Percentiles rank a stretch among this genome's conserved stretches.
Evolutionary conservation across 92 coral and sea anemone species (phyloP).

Genomic region (Porites divaricata): DNA sequence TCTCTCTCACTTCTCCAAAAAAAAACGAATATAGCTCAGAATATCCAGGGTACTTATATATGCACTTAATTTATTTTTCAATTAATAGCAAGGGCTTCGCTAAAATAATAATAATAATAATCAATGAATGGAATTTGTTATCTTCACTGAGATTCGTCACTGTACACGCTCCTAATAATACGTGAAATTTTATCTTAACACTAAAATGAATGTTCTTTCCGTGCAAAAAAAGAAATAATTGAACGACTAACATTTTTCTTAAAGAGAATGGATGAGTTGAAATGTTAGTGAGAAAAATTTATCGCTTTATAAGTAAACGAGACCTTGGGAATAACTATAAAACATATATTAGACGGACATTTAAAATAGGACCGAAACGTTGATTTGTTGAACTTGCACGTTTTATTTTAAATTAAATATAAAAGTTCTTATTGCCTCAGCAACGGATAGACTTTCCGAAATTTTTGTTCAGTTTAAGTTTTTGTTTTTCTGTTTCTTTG

Average conservation of each 20-base stretch:
- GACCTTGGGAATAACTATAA: no score
- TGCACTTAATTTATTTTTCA: neutral
- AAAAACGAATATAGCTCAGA: neutral
- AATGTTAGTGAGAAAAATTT: no score
- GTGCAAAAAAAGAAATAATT: no score
- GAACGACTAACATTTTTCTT: no score
- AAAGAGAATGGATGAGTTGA: no score
- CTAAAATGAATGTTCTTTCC: no score
- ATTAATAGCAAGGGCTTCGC: neutral
- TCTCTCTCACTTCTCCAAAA: neutral
- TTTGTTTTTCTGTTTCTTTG: neutral
- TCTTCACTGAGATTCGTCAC: no score
- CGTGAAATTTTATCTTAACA: no score
- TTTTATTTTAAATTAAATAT: neutral
- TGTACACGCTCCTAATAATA: no score
- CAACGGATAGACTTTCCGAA: neutral
- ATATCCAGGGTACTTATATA: neutral
- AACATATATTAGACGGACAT: no score
- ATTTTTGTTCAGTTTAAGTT: neutral
- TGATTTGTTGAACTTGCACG: neutral
- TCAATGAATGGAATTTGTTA: neutral
- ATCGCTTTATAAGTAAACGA: no score
- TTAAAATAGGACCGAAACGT: no score
- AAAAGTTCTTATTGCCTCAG: neutral
- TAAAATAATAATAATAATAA: neutral